Percentiles rank a stretch among this genome's conserved stretches.
phyloP scores from a whole-genome alignment of 2,888 invertebrate species.

The Pachymerium ferrugineum region DNA sequence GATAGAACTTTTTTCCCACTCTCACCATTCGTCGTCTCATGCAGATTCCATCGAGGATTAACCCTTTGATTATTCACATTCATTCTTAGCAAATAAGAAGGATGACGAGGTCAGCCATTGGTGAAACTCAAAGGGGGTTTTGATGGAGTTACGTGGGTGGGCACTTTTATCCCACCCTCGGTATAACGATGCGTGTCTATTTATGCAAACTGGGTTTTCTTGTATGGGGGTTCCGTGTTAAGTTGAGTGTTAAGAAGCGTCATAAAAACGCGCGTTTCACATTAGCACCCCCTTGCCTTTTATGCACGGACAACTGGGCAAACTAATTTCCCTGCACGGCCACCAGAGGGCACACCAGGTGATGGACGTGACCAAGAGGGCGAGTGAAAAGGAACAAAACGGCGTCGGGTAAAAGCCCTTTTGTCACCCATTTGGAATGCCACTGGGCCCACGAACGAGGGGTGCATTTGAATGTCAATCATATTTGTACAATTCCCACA shows the following conservation, averaged over 20 bases:
- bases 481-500: neutral
- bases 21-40: too few relatives aligned
- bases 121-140: neutral
- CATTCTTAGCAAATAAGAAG: neutral
- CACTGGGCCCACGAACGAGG: neutral
- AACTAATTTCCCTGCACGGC: conserved; percentile 1
- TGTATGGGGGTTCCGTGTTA: neutral
- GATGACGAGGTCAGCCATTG: neutral
- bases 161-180: neutral
- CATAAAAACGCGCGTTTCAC: conserved; percentile 1
- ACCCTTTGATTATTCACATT: conserved; percentile 8
- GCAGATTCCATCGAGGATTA: neutral
- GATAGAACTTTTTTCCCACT: neutral
- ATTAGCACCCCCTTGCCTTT: neutral
- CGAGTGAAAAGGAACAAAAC: neutral
- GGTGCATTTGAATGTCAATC: neutral
- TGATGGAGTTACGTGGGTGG: conserved; percentile 13
- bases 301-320: conserved; percentile 13
- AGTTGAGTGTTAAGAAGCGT: neutral
- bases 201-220: neutral
- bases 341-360: conserved; percentile 4
- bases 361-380: neutral
- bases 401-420: neutral
- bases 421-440: neutral
- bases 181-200: neutral